Base-by-base conservation (phyloP, 2,113 vertebrate species). In the Sinocyclocheilus anophthalmus region DNA sequence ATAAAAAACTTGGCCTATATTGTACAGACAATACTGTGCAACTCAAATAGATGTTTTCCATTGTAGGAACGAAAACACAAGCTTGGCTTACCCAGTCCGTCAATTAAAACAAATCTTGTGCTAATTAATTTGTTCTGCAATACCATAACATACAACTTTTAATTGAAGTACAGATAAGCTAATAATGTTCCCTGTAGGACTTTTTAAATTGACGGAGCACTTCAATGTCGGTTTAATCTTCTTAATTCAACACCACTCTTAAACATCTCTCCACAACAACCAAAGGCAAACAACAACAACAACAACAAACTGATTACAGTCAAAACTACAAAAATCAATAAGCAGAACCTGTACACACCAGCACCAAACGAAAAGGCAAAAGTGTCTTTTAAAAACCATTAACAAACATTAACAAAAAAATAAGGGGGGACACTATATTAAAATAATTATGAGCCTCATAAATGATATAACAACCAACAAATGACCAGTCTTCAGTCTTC, bases 1-100 rank as follows among this genome's bases (percentile, higher is more conserved):
- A 85, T 18, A 70, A 72, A 84, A 89, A 86, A 3, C 33, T 75
- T 75, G 42, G 72, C 42, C 5, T 48, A 24, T 48, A 14, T 3
- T n/a, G 11, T 73, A 6, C 37, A 16, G 30, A 14, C 37, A 73
- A 42, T 12, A 48, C 70, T 13, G 39, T 75, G 70, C 5, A n/a
- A 42, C 20, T n/a, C 4, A 73, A 73, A 45, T 73, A 45, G 37
- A 65, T n/a, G 20, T 72, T 73, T 73, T 39, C 8, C 69, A 39
- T 2, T 39, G 18, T n/a, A 72, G 11, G n/a, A 67, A 67, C 63
- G 12, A 30, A 67, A 65, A 59, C 55, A 37, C 14, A 45, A 10
- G 20, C 20, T 37, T 57, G 18, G 8, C n/a, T 13, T 22, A 79
- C 53, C 16, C 30, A 59, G 5, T 45, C 70, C 37, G 20, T 45